Conservation (phyloP, 2,888 invertebrate species). For the Drosophila limbata region DNA sequence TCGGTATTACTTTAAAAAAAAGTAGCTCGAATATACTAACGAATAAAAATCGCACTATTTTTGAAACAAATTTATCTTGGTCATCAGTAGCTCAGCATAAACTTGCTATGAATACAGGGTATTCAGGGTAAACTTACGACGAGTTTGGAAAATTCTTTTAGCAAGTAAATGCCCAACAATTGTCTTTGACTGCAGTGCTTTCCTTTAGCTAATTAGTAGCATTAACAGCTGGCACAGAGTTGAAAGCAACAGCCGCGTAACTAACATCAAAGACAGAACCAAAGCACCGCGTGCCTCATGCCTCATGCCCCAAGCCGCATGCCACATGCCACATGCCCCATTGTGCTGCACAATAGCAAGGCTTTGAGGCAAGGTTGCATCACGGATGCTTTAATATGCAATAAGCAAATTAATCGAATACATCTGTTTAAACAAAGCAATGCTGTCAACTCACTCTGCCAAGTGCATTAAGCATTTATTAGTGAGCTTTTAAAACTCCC, state of each 20-base stretch:
- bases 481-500: neutral
- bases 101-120: constrained; percentile 4
- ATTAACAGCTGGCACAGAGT: constrained; percentile 40
- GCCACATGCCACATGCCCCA: constrained; percentile 16
- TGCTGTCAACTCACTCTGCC: neutral
- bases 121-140: constrained; percentile 35
- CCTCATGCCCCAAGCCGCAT: constrained; percentile 4
- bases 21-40: too few species aligned
- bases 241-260: constrained; percentile 25
- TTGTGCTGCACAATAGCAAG: constrained; percentile 25
- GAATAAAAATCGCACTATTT: too few species aligned
- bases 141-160: constrained; percentile 38
- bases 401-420: constrained; percentile 25
- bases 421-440: constrained; percentile 18
- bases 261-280: constrained; percentile 52
- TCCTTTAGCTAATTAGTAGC: constrained; percentile 64
- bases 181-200: constrained; percentile 43
- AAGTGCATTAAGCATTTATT: neutral
- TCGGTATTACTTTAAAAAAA: too few species aligned
- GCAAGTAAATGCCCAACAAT: constrained; percentile 62
- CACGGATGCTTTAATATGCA: constrained; percentile 31
- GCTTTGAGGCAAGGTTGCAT: constrained; percentile 32
- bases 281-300: constrained; percentile 24
- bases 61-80: too few species aligned
- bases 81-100: too few species aligned